Base-by-base conservation (phyloP, 2,797 vertebrate genomes). In the Hyperoplus immaculatus region DNA sequence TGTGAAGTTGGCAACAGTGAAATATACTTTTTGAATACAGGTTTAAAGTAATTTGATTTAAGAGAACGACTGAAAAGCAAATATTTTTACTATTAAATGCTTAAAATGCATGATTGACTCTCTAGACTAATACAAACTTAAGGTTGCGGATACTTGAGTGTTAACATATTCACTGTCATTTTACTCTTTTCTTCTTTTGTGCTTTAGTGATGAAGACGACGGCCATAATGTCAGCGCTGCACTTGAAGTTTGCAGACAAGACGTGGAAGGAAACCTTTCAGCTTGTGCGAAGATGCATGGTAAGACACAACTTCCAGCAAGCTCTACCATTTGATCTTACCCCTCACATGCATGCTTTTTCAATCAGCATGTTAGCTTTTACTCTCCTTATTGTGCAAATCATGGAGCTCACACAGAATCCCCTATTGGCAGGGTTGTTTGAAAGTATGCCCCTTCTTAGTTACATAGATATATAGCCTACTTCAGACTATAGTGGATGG, bases 251-350 rank as follows among this genome's bases (percentile, higher is more conserved):
- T 86, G 93, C 92, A 41, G 91, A 95, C 59, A 97, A 92, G 79
- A 89, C 92, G 0, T 97, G 97, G 97, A 93, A 80, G 65, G 96
- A 97, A 67, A 97, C 97, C 1, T 86, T 95, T 86, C 95, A 95
- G 58, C 95, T 96, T 65, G 95, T 97, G 47, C 92, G 93, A 60
- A 94, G 94, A 85, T 97, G 95, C 89, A 95, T 96, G 96, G 96
- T 97, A 94, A 95, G 94, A 69, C 47, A 21, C 11, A 21, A 29
- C 29, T 29, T 29, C 29, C 29, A 29, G 29, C 29, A 29, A 29
- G 29, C 29, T 29, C 29, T 11, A 15, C 3, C 7, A 50, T 1
- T 47, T 7, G 54, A 16, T 58, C 55, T 29, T 4, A 29, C 29
- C 29, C 29, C 36, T n/a, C 5, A 1, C 29, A 11, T 55, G 0